Evolutionary conservation across 2,888 invertebrate genomes (phyloP), one percentile per base, ranked within the genome.

Genomic region (Lepidocyrtinus sp.): DNA sequence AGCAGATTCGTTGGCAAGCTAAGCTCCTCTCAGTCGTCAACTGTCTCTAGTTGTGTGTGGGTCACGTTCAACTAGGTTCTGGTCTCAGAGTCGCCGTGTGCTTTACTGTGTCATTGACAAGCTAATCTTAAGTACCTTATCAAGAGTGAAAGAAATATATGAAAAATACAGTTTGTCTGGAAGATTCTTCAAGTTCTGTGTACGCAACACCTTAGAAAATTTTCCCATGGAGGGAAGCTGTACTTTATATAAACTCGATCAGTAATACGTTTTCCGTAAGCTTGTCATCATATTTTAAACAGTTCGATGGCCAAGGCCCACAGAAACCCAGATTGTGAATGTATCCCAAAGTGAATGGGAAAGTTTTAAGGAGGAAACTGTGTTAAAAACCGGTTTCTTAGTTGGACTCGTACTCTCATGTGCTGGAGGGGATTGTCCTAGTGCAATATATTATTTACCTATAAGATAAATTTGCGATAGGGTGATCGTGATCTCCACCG

Each of bases 21-120:
- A 26, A 19, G 77, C 62, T 19, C 27, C 67, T 62, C 63, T 78
- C 77, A 78, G 77, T 78, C 77, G 72, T 78, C 77, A 78, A 78
- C 72, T 78, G 77, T 78, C 72, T 71, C 61, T 78, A 64, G 26
- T 61, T 78, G 67, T 72, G 77, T 46, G 72, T 78, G 77, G 77
- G 63, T 68, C 77, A 72, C 68, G 77, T 72, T 78, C 67, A 22
- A 61, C 72, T 59, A 78, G 22, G n/a, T 78, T 78, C 62, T 46
- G 55, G 27, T 46, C 68, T 78, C 62, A 26, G 26, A 45, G 24
- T 17, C 9, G 19, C 36, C 26, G 46, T 67, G 77, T 46, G n/a
- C n/a, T n/a, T 46, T 46, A n/a, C 25, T 21, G 55, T 69, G 69
- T 50, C 72, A 63, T 72, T 72, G 61, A 63, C 24, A 63, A 26